Base-by-base conservation (phyloP, 2,113 vertebrate species). In the Empidonax traillii region DNA sequence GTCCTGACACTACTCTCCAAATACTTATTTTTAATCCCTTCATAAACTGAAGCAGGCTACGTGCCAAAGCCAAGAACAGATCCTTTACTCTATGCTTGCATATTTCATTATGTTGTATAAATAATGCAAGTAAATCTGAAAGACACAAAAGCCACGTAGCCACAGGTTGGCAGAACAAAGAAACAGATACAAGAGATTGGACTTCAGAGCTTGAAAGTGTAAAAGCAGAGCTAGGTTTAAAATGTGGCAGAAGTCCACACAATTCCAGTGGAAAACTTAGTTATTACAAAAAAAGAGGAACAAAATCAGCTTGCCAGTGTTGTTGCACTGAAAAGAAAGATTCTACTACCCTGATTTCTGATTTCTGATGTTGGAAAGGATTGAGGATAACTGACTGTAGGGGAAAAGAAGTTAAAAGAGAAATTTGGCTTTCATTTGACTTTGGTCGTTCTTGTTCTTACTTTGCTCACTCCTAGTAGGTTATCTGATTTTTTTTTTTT, bases 31-130 rank as follows among this genome's bases (percentile, higher is more conserved):
- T 96, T 85, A 95, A 86, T 94, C 61, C 44, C 58, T 80, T 72
- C 59, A 90, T 90, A 87, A 93, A 86, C 75, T 58, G 77, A 89
- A 91, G 28, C 59, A 66, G 93, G 83, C 61, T 84, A 77, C 0
- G 1, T 95, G 90, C 89, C 93, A 96, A 96, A 96, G 91, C 76
- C 44, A 65, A 47, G 91, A 83, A 75, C 6, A 4, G 94, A 97
- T 97, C 93, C 46, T 94, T 96, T 97, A 92, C 95, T 91, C 87
- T 90, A 62, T 96, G 89, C 83, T 84, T 97, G 97, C 96, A 97
- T 97, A 96, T 97, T 97, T 97, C 87, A 97, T 97, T 95, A 81
- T 94, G 87, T 83, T 78, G n/a, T 89, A 97, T 97, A 88, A 97
- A 97, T 97, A 96, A 97, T 97, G 95, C 90, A 97, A 46, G 78